phyloP scores from a whole-genome alignment of 2,113 vertebrate genomes.

The Cairina moschata region DNA sequence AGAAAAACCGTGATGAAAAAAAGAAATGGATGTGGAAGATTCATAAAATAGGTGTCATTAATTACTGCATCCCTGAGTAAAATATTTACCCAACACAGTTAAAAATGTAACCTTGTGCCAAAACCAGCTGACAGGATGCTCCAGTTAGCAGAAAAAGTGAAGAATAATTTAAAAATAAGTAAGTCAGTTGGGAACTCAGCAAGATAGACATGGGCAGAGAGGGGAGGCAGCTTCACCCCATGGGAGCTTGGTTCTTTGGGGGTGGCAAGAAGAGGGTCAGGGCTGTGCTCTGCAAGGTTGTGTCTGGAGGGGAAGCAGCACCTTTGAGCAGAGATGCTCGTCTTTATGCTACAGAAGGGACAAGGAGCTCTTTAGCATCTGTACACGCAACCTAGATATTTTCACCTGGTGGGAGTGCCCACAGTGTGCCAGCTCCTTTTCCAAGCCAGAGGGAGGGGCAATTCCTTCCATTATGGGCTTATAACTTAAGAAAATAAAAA shows the following conservation, averaged over 20 bases:
- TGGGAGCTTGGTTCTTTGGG: neutral
- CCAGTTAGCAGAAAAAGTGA: neutral
- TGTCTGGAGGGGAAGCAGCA: neutral
- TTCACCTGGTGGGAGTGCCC: neutral
- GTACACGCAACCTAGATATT: neutral
- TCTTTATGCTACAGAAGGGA: neutral
- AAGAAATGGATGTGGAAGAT: neutral
- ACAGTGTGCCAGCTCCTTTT: neutral
- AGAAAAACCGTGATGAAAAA: neutral
- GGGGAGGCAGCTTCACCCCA: neutral
- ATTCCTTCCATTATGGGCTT: neutral
- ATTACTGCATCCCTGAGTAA: neutral
- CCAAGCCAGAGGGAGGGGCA: neutral
- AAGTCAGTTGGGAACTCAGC: neutral
- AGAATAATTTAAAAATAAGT: too few species aligned
- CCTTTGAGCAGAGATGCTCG: neutral
- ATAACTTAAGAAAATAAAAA: neutral
- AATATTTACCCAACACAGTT: neutral
- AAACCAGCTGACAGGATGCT: neutral
- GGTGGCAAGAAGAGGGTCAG: neutral
- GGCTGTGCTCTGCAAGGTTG: fast-evolving
- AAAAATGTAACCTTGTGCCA: neutral
- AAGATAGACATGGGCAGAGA: too few species aligned
- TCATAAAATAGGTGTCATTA: neutral
- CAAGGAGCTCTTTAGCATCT: neutral